Conservation (phyloP, 2,797 vertebrate genomes). For the Xyrichtys novacula region DNA sequence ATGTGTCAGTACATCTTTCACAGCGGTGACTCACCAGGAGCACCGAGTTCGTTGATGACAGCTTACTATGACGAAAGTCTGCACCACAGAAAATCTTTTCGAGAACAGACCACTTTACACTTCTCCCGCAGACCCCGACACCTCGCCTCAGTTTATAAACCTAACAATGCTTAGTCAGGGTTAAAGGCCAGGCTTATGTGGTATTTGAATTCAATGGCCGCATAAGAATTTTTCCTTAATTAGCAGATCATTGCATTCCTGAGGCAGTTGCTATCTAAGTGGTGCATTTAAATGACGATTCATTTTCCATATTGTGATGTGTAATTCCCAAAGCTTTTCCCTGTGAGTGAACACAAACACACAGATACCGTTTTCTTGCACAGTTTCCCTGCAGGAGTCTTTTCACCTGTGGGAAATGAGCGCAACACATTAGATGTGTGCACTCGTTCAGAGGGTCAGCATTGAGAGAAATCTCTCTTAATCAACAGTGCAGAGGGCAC, state of each 20-base stretch:
- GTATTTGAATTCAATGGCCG: neutral
- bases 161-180: neutral
- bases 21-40: neutral
- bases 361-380: constrained; percentile 2
- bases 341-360: constrained; percentile 16
- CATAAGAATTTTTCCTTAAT: too few species aligned
- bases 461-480: constrained; percentile 47
- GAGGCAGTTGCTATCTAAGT: constrained; percentile 23
- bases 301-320: too few species aligned
- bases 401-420: constrained; percentile 55
- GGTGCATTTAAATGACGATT: too few species aligned
- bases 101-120: neutral
- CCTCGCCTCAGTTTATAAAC: constrained; percentile 14
- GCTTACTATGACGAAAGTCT: neutral
- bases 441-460: constrained; percentile 44
- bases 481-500: constrained; percentile 38
- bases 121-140: constrained; percentile 4
- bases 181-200: neutral
- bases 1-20: neutral
- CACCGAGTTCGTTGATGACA: constrained; percentile 3
- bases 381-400: constrained; percentile 4
- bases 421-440: constrained; percentile 45
- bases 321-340: constrained; percentile 45
- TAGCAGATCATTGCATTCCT: constrained; percentile 23
- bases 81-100: neutral